These are phyloP conservation scores for Charadrius vociferus DNA, from an alignment of 2,113 vertebrate genomes.

Conservation along the genomic window DNA sequence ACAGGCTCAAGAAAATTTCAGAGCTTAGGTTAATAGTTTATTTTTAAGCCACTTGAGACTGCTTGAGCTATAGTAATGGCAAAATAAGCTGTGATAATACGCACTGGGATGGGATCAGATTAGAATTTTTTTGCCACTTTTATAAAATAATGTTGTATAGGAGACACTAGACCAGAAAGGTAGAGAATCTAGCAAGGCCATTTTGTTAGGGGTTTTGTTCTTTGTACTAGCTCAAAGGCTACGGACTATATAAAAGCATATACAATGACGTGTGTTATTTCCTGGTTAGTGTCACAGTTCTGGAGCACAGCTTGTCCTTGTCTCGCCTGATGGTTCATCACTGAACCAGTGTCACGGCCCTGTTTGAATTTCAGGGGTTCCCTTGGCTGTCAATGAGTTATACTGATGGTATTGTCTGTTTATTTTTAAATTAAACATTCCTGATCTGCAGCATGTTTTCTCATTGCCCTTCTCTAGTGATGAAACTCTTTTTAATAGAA, in stretches of 20 bases:
- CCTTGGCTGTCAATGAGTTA: neutral
- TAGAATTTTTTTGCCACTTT: neutral
- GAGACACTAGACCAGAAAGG: neutral
- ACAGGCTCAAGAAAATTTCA: neutral
- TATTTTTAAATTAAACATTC: neutral
- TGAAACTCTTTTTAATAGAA: neutral
- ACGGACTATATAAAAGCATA: neutral
- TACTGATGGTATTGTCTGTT: neutral
- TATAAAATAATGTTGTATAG: neutral
- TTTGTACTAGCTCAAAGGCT: neutral
- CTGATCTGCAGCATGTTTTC: neutral
- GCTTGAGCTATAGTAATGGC: neutral
- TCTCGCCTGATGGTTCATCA: neutral
- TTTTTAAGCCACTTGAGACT: neutral
- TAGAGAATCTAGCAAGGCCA: neutral
- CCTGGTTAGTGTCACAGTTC: neutral
- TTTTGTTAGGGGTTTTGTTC: neutral
- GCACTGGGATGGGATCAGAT: neutral
- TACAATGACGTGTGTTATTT: accelerated
- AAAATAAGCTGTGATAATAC: neutral
- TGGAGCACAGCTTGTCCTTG: neutral
- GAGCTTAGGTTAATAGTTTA: neutral
- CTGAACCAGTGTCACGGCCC: neutral
- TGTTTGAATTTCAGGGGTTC: neutral
- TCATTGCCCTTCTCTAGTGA: neutral